Percentiles rank a stretch among this genome's conserved stretches.
Evolutionary conservation across 2,888 invertebrate species (phyloP).

Genomic region (Ashinkailepas kermadecensis): DNA sequence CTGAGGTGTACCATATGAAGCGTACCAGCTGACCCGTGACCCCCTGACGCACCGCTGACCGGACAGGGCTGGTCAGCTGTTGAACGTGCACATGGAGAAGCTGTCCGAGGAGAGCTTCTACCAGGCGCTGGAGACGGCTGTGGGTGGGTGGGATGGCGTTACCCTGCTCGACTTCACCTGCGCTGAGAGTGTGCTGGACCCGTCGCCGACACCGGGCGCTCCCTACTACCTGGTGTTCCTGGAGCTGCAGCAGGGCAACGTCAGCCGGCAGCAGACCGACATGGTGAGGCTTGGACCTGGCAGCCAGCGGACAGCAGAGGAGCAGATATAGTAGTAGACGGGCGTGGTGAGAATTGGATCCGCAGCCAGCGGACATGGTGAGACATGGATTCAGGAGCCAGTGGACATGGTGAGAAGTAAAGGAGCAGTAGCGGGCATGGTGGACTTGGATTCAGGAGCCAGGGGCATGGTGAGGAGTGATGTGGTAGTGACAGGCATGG

Average conservation of each 20-base stretch:
- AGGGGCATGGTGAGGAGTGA: not conserved
- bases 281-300: not conserved
- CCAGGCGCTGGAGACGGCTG: conserved; percentile 35
- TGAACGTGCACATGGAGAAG: conserved; percentile 43
- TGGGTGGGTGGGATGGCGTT: not conserved
- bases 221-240: conserved; percentile 40
- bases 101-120: conserved; percentile 40
- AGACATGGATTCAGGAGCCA: too few relatives aligned
- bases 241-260: conserved; percentile 30
- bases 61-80: conserved; percentile 40
- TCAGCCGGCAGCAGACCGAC: not conserved
- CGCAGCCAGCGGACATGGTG: too few relatives aligned
- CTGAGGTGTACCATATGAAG: too few relatives aligned
- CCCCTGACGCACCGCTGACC: too few relatives aligned
- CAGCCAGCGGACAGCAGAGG: too few relatives aligned
- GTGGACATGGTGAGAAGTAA: too few relatives aligned
- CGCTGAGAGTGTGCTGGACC: conserved; percentile 38
- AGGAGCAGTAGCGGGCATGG: too few relatives aligned
- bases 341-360: too few relatives aligned
- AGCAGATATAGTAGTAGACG: too few relatives aligned
- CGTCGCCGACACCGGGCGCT: conserved; percentile 19
- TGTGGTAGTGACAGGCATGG: too few relatives aligned
- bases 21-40: too few relatives aligned
- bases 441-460: too few relatives aligned
- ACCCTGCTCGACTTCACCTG: conserved; percentile 39